Percentiles rank a stretch among this genome's conserved stretches.
Evolutionary conservation across 1,140 invertebrate species (phyloP).

Genomic region (Microplitis demolitor): DNA sequence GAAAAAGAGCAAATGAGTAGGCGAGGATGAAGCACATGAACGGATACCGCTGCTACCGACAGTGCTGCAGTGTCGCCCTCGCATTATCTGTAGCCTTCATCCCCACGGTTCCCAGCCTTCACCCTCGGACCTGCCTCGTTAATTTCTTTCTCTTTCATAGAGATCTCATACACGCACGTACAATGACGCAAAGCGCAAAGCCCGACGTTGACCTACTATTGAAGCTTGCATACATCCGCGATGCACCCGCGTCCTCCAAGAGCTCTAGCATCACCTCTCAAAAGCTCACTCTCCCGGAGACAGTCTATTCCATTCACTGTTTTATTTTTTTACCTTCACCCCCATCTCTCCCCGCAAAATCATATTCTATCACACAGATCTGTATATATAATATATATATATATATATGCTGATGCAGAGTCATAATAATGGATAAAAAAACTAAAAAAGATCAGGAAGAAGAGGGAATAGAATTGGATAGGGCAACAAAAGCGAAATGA

Average conservation of each 20-base stretch:
- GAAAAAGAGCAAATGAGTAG: neutral
- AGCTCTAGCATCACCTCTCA: neutral
- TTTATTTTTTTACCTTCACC: too few species aligned
- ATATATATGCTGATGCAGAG: too few species aligned
- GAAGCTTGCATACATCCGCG: neutral
- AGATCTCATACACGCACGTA: slow-evolving; percentile 25
- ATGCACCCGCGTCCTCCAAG: neutral
- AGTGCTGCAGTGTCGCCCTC: slow-evolving; percentile 14
- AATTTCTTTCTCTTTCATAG: neutral
- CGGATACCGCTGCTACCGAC: neutral
- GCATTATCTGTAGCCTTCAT: too few species aligned
- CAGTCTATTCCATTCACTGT: too few species aligned
- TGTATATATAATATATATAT: too few species aligned
- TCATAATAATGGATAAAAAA: neutral
- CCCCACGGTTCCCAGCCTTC: neutral
- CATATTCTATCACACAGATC: too few species aligned
- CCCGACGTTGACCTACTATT: slow-evolving; percentile 32
- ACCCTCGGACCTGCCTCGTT: neutral
- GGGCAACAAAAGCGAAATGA: neutral
- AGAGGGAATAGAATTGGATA: neutral
- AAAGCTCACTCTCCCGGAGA: too few species aligned
- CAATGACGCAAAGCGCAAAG: slow-evolving; percentile 29
- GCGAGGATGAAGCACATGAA: neutral
- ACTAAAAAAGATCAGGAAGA: neutral
- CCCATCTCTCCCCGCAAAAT: too few species aligned